These are phyloP conservation scores for Spea hammondii DNA, from an alignment of 2,797 vertebrate species.

Conservation along the genomic window DNA sequence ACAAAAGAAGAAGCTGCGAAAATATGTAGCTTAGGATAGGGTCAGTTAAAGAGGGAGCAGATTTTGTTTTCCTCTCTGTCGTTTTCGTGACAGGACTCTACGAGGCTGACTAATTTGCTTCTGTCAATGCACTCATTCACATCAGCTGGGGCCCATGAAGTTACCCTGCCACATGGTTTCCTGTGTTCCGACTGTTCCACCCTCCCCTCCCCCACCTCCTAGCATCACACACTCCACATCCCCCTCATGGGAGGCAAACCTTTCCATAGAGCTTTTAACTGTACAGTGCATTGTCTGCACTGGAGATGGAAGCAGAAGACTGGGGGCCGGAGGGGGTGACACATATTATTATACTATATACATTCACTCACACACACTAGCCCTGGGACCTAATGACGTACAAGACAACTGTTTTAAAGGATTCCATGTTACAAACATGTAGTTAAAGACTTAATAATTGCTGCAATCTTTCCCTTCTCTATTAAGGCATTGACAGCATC, in stretches of 20 bases:
- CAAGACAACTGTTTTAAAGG: conserved; percentile 1
- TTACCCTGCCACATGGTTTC: conserved; percentile 60
- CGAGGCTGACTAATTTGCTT: conserved; percentile 20
- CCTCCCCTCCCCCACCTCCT: conserved; percentile 54
- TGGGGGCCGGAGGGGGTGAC: not conserved
- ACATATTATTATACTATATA: not conserved
- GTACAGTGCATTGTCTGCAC: conserved; percentile 10
- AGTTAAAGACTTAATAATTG: not conserved
- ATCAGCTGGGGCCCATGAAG: conserved; percentile 54
- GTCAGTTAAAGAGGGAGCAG: not conserved
- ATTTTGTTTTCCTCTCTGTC: conserved; percentile 8
- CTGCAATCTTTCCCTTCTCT: not conserved
- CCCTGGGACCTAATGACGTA: not conserved
- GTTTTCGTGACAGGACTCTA: conserved; percentile 38
- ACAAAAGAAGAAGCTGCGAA: conserved; percentile 10
- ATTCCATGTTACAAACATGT: not conserved
- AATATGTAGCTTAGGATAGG: conserved; percentile 1
- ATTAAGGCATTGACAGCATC: no score
- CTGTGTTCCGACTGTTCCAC: conserved; percentile 62
- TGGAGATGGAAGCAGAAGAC: conserved; percentile 28
- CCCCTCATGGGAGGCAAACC: conserved; percentile 57
- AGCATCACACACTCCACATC: conserved; percentile 52
- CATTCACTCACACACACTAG: conserved; percentile 5
- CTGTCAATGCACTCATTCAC: conserved; percentile 61
- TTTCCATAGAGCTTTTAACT: conserved; percentile 56